Evolutionary conservation across 2,113 vertebrate genomes (phyloP), one percentile per base, ranked within the genome.

Genomic region (Sclerurus mexicanus): DNA sequence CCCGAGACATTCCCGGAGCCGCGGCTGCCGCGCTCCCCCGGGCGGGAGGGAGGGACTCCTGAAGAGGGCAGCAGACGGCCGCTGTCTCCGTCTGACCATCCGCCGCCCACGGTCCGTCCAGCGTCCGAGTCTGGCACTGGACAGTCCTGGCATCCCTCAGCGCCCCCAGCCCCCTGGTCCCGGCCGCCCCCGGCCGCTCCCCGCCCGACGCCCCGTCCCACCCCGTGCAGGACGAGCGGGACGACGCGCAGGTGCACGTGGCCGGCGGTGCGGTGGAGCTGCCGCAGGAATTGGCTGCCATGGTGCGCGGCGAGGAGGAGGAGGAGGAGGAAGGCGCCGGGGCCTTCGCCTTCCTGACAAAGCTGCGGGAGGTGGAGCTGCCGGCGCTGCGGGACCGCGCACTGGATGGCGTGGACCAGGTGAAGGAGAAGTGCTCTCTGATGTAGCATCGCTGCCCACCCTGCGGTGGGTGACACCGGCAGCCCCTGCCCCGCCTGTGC

Each of bases 271-370:
- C 95, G 2, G 95, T 96, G 50, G 98, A 98, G 49, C 89, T 98
- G 60, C 98, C 97, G 1, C 97, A 97, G 79, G 98, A 98, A 19
- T 90, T 98, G 58, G 97, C 97, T 0, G 97, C 98, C 87, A 98
- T 98, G 96, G 97, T 98, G 66, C 96, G 15, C 4, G 3, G 24
- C 0, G 53, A 95, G 40, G 47, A 98, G 31, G 96, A 98, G 55
- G 97, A 97, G 58, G 97, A 98, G 22, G 97, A 98, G 13, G 89
- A 56, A 4, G 75, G 39, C 3, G 1, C 39, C 39, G 85, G 71
- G 16, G 92, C 96, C 31, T 93, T 98, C 1, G 81, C 96, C 4
- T 94, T 98, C 47, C 50, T 98, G 59, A 86, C 87, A 2, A 98
- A 95, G 84, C 90, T 98, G 64, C 96, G 96, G 62, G 98, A 98